Evolutionary conservation across 2,113 vertebrate genomes (phyloP), one percentile per base, ranked within the genome.

Genomic region (Gobio gobio): DNA sequence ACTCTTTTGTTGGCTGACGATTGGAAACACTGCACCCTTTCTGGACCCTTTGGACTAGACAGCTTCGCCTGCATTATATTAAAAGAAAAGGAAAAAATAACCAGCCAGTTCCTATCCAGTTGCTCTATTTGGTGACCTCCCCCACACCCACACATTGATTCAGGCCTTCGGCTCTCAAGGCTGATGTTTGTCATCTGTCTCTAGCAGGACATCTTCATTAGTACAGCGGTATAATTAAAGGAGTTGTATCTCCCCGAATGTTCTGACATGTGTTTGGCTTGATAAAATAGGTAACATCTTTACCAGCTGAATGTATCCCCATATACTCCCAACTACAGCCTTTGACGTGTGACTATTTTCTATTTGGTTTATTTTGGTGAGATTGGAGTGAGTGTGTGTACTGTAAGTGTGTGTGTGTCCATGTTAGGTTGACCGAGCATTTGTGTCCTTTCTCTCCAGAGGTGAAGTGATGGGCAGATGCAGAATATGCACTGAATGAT

Each of bases 291-390:
- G 88, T 91, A 88, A 88, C 89, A 87, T 91, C 87, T 88, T 90
- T 83, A 88, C 90, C 88, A 89, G 90, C 92, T 88, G 90, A 92
- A 92, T 91, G 92, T 93, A 89, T 83, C 76, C 90, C 66, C 63
- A 20, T 82, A 82, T 91, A 88, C 89, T 88, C 89, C 87, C 85
- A 91, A 88, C 89, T 92, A 90, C 87, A 89, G 74, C 64, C 66
- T 79, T 74, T 83, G 80, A 83, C 64, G 73, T 78, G 43, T 77
- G 51, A 85, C 49, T 91, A 89, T 89, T 87, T 78, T 90, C 90
- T 89, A 85, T 86, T 89, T 89, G 88, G 20, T 81, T 73, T 47
- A 73, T 90, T 76, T 89, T 86, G 88, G 82, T 91, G 89, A 84
- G 90, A 90, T 85, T 83, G 88, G 85, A 89, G 85, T 89, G 88